These are phyloP conservation scores for Atethmia centrago DNA, from an alignment of 2,888 invertebrate genomes.

Conservation along the genomic window DNA sequence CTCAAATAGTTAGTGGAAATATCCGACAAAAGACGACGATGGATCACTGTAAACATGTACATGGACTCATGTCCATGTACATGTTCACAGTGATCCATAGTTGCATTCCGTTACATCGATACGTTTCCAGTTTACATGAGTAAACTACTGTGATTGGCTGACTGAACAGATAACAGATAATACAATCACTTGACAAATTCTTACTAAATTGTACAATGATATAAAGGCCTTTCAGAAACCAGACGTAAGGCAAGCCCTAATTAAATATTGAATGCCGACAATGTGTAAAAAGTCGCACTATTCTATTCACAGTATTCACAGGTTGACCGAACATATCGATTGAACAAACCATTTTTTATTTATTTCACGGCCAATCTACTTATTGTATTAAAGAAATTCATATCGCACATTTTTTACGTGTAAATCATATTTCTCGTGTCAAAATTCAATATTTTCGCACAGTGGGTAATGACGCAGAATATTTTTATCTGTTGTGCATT, in stretches of 20 bases:
- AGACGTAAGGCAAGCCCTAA: not conserved
- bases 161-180: not conserved
- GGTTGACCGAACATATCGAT: not conserved
- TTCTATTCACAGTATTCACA: not conserved
- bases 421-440: constrained; percentile 42
- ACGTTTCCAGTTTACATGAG: no score
- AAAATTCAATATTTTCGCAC: constrained; percentile 50
- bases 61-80: no score
- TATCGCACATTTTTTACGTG: constrained; percentile 1
- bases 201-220: not conserved
- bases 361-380: constrained; percentile 9
- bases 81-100: no score
- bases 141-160: not conserved
- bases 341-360: not conserved
- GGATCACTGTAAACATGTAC: no score
- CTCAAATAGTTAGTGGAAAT: not conserved
- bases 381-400: constrained; percentile 21
- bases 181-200: not conserved
- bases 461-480: constrained; percentile 49
- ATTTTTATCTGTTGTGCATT: constrained; percentile 56
- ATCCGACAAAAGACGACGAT: not conserved
- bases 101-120: no score
- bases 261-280: not conserved
- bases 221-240: not conserved
- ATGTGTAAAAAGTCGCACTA: not conserved